phyloP scores from a whole-genome alignment of 2,113 vertebrate genomes.

The Boleophthalmus pectinirostris region DNA sequence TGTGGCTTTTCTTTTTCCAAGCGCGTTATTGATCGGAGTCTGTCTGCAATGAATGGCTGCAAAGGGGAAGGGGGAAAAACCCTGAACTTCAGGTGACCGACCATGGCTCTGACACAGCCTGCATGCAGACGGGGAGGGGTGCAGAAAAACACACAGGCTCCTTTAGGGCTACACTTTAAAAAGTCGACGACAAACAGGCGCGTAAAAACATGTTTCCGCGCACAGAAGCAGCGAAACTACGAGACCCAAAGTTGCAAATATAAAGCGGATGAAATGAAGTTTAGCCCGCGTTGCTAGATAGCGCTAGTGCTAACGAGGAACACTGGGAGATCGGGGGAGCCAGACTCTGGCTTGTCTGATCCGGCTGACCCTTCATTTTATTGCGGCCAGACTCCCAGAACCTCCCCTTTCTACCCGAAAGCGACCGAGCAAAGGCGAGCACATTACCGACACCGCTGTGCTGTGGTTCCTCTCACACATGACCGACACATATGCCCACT shows the following conservation, averaged over 20 bases:
- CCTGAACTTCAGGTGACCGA: slow-evolving; percentile 98
- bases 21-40: slow-evolving; percentile 81
- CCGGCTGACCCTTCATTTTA: slow-evolving; percentile 91
- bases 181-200: slow-evolving; percentile 66
- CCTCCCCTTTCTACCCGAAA: slow-evolving; percentile 78
- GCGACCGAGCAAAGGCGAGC: slow-evolving; percentile 67
- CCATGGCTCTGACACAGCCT: slow-evolving; percentile 84
- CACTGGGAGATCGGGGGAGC: slow-evolving; percentile 74
- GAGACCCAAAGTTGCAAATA: slow-evolving; percentile 81
- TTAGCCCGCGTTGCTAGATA: slow-evolving; percentile 77
- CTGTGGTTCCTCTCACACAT: slow-evolving; percentile 57
- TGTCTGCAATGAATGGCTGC: slow-evolving; percentile 86
- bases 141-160: slow-evolving; percentile 50
- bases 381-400: slow-evolving; percentile 86
- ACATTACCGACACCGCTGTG: slow-evolving; percentile 76
- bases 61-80: slow-evolving; percentile 77
- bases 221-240: slow-evolving; percentile 53
- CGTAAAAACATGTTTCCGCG: slow-evolving; percentile 55
- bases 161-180: slow-evolving; percentile 58
- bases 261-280: slow-evolving; percentile 73
- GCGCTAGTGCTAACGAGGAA: slow-evolving; percentile 72
- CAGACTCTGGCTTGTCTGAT: slow-evolving; percentile 83
- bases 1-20: slow-evolving; percentile 55
- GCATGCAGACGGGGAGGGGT: slow-evolving; percentile 78
- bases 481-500: slow-evolving; percentile 70